phyloP scores from a whole-genome alignment of 2,888 invertebrate species.

The Caenorhabditis sulstoni region DNA sequence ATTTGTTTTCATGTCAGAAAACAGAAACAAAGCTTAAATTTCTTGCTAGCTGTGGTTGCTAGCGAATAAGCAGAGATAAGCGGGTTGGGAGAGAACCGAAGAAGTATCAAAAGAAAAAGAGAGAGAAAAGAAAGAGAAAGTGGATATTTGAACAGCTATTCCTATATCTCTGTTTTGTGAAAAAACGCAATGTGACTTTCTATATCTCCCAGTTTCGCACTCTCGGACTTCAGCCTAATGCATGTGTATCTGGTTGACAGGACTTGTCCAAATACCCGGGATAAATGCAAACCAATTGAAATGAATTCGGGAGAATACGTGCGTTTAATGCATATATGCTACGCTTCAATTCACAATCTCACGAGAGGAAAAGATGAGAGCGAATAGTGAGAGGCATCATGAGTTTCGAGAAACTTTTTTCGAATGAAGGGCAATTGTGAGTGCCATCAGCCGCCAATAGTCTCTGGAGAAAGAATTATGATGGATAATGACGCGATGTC shows the following conservation, averaged over 20 bases:
- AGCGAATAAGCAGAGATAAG: not conserved
- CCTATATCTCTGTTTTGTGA: slow-evolving; percentile 27
- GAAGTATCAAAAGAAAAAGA: not conserved
- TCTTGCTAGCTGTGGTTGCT: not conserved
- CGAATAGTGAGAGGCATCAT: slow-evolving; percentile 17
- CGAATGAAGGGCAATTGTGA: not conserved
- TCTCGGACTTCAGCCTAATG: slow-evolving; percentile 8
- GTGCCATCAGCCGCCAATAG: slow-evolving; percentile 8
- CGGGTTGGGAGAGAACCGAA: slow-evolving; percentile 1
- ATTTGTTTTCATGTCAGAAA: not conserved
- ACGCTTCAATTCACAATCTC: slow-evolving; percentile 33
- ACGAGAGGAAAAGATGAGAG: no score
- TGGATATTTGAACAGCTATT: slow-evolving; percentile 50
- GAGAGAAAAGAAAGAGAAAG: slow-evolving; percentile 7
- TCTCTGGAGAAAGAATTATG: slow-evolving; percentile 13
- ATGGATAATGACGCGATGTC: slow-evolving; percentile 47
- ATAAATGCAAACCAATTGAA: slow-evolving; percentile 2
- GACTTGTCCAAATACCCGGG: not conserved
- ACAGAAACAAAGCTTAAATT: not conserved
- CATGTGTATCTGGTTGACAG: not conserved
- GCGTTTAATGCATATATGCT: slow-evolving; percentile 27
- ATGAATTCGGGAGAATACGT: slow-evolving; percentile 7
- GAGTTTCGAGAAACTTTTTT: slow-evolving; percentile 18
- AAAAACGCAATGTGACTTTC: not conserved
- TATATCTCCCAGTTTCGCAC: not conserved